phyloP scores from a whole-genome alignment of 1,140 invertebrate genomes.

The Drosophila sp. region DNA sequence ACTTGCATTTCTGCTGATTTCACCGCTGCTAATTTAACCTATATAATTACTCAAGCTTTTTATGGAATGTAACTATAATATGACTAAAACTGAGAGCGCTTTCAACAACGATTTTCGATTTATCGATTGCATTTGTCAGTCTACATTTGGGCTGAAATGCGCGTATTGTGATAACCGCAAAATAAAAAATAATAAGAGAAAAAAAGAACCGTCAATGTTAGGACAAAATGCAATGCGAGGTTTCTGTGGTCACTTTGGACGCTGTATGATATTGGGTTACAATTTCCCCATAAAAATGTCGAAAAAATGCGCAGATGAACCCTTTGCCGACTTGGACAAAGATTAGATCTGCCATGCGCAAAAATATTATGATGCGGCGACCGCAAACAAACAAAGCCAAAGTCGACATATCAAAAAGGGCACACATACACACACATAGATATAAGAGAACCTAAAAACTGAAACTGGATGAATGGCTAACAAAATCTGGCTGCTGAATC shows the following conservation, averaged over 20 bases:
- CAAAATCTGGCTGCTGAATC: slow-evolving; percentile 74
- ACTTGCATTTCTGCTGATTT: too few species aligned
- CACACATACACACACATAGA: slow-evolving; percentile 26
- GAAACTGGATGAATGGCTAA: slow-evolving; percentile 73
- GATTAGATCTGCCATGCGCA: slow-evolving; percentile 80
- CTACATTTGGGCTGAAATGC: slow-evolving; percentile 51
- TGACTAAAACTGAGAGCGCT: neutral
- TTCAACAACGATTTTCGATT: slow-evolving; percentile 24
- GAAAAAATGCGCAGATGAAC: slow-evolving; percentile 65
- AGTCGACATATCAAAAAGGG: slow-evolving; percentile 47
- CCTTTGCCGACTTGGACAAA: slow-evolving; percentile 59
- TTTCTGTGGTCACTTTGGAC: slow-evolving; percentile 62
- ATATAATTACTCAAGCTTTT: slow-evolving; percentile 25
- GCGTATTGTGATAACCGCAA: slow-evolving; percentile 41
- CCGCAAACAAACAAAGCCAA: slow-evolving; percentile 63
- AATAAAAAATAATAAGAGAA: too few species aligned
- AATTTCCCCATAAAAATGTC: slow-evolving; percentile 82
- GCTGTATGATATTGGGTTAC: slow-evolving; percentile 65
- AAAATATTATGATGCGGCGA: slow-evolving; percentile 78
- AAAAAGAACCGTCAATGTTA: slow-evolving; percentile 63
- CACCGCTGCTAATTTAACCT: neutral
- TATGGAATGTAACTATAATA: neutral
- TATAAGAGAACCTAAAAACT: slow-evolving; percentile 22
- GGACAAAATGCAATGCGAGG: slow-evolving; percentile 77
- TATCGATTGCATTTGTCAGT: slow-evolving; percentile 67